phyloP scores from a whole-genome alignment of 2,888 invertebrate species.

The Smittia aterrima region DNA sequence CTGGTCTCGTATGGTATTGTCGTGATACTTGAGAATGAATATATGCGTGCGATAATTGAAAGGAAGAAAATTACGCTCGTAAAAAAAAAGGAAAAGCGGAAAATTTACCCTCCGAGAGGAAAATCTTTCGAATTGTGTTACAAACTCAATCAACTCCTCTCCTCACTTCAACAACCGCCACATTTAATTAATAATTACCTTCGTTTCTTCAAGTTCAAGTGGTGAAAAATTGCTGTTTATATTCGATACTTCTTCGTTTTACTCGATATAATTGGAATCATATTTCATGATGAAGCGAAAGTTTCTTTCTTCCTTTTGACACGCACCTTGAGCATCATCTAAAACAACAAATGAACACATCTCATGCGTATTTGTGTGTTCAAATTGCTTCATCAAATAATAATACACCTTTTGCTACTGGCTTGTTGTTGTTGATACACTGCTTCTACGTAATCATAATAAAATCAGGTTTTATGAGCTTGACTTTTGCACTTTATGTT shows the following conservation, averaged over 20 bases:
- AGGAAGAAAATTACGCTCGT: constrained; percentile 1
- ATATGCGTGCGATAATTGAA: constrained; percentile 15
- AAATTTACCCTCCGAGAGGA: background rate
- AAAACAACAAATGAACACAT: constrained; percentile 2
- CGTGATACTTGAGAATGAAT: background rate
- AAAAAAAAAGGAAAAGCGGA: background rate
- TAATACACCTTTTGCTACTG: constrained; percentile 25
- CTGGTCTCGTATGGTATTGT: background rate
- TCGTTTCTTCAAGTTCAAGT: background rate
- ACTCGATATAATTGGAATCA: constrained; percentile 29
- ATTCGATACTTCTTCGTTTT: background rate
- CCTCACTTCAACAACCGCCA: background rate
- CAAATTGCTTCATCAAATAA: constrained; percentile 29
- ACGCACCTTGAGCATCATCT: constrained; percentile 1
- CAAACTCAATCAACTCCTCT: constrained; percentile 6
- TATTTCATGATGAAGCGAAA: constrained; percentile 10
- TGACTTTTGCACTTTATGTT: constrained; percentile 17
- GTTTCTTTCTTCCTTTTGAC: background rate
- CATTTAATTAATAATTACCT: constrained; percentile 41
- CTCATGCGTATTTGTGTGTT: constrained; percentile 8
- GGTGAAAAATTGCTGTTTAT: background rate
- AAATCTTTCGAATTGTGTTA: background rate
- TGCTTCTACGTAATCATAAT: constrained; percentile 14
- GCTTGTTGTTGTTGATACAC: background rate
- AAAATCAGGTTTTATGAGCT: constrained; percentile 22